Conservation (phyloP, 2,797 vertebrate genomes). For the Diglossa cyanea region DNA sequence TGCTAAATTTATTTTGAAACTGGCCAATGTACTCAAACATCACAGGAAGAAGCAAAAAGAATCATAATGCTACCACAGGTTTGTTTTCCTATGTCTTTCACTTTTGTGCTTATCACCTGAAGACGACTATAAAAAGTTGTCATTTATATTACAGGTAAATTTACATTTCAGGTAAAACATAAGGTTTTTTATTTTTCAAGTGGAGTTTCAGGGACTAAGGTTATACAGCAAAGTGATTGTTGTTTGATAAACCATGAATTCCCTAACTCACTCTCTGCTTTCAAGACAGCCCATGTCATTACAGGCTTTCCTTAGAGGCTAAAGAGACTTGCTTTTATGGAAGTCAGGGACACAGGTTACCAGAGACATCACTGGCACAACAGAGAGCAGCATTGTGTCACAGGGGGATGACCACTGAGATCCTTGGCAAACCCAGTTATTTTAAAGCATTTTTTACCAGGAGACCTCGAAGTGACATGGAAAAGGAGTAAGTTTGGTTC, state of each 20-base stretch:
- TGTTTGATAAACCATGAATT: background rate
- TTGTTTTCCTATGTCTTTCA: background rate
- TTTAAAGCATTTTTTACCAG: background rate
- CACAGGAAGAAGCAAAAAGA: background rate
- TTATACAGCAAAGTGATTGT: background rate
- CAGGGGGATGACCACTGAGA: accelerated
- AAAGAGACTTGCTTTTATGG: background rate
- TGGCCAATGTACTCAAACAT: background rate
- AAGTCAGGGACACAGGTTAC: background rate
- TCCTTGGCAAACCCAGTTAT: background rate
- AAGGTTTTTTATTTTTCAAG: background rate
- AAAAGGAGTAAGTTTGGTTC: background rate
- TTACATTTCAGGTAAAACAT: background rate
- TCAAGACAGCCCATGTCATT: background rate
- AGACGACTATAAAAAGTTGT: background rate
- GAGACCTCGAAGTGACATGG: background rate
- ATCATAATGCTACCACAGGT: background rate
- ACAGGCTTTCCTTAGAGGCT: background rate
- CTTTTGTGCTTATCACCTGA: background rate
- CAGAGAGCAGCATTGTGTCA: background rate
- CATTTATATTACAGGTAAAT: background rate
- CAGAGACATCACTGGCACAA: background rate
- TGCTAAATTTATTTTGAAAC: background rate
- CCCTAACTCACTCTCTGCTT: background rate
- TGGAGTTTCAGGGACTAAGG: background rate